phyloP scores from a whole-genome alignment of 1,140 invertebrate genomes.

The Heliconius hewitsoni region DNA sequence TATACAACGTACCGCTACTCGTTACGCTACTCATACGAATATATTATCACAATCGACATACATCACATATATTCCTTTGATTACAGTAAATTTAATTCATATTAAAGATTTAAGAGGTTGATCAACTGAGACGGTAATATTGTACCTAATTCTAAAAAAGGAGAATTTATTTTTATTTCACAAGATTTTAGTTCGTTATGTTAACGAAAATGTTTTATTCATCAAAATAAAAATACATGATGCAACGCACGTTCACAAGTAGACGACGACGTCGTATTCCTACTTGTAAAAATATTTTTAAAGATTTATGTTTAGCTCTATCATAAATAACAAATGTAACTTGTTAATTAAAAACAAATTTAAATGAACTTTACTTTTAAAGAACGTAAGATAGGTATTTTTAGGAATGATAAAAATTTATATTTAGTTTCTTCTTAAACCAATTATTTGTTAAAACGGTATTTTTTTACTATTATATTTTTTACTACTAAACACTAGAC shows the following conservation, averaged over 20 bases:
- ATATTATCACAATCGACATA: neutral
- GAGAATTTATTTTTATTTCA: neutral
- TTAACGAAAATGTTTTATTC: neutral
- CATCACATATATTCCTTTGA: neutral
- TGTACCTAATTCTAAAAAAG: too few relatives aligned
- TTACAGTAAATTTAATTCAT: neutral
- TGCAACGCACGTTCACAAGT: conserved; percentile 4
- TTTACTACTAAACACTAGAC: too few relatives aligned
- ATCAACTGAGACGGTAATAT: too few relatives aligned
- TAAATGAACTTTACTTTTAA: too few relatives aligned
- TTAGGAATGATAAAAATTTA: too few relatives aligned
- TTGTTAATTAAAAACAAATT: too few relatives aligned
- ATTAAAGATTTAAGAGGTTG: neutral
- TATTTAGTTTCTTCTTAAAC: neutral
- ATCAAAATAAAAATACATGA: conserved; percentile 13
- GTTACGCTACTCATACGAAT: conserved; percentile 8
- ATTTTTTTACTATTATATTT: too few relatives aligned
- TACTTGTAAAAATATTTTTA: neutral
- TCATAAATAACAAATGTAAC: too few relatives aligned
- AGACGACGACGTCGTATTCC: neutral
- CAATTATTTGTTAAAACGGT: neutral
- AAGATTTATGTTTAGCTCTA: neutral
- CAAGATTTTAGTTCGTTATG: neutral
- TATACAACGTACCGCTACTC: conserved; percentile 6
- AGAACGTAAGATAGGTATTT: too few relatives aligned